phyloP scores from a whole-genome alignment of 1,140 invertebrate genomes.

The Polypedilum pembai region DNA sequence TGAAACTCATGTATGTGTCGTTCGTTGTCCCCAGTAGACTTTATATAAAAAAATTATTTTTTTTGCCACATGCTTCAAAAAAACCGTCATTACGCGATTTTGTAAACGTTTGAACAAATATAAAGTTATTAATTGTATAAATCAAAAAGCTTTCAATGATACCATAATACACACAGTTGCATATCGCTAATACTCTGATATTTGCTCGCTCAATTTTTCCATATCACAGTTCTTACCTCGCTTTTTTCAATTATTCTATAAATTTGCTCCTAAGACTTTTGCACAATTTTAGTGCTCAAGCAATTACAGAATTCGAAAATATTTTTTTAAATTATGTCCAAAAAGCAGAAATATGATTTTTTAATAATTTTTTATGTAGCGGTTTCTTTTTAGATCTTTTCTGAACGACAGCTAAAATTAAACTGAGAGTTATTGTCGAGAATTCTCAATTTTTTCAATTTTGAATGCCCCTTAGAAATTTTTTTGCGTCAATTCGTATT shows the following conservation, averaged over 20 bases:
- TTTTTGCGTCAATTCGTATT: no score
- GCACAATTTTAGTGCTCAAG: not conserved
- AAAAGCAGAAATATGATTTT: constrained; percentile 16
- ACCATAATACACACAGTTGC: no score
- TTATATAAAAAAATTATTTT: no score
- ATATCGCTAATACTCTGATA: not conserved
- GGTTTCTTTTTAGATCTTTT: not conserved
- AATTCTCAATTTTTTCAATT: no score
- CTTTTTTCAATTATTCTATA: not conserved
- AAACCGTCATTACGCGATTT: no score
- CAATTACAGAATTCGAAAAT: not conserved
- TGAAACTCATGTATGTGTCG: no score
- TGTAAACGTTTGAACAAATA: no score
- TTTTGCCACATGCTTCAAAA: no score
- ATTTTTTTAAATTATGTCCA: not conserved
- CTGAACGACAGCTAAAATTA: not conserved
- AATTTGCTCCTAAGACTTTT: not conserved
- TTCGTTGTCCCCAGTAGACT: no score
- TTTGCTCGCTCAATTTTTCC: constrained; percentile 9
- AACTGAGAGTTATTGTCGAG: not conserved
- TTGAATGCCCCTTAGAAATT: no score
- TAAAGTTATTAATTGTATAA: no score
- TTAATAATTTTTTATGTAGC: not conserved
- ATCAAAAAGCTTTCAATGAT: no score
- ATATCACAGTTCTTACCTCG: constrained; percentile 12